phyloP scores from a whole-genome alignment of 2,113 vertebrate species.

The Falcunculus frontatus region DNA sequence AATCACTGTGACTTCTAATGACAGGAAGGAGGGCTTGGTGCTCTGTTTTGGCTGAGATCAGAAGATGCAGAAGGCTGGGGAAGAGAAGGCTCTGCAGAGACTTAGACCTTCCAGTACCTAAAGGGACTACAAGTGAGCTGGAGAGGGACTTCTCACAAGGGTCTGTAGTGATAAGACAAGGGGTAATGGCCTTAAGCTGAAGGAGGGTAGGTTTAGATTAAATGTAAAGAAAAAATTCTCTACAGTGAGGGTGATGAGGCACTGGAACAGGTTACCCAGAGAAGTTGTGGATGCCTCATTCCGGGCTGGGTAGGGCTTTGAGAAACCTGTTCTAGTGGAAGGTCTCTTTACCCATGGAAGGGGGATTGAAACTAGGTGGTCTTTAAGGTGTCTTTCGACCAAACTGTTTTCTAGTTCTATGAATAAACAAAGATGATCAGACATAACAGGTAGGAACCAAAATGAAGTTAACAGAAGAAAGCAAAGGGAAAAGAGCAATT shows the following conservation, averaged over 20 bases:
- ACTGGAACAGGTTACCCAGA: background rate
- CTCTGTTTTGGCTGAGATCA: background rate
- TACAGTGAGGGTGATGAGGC: background rate
- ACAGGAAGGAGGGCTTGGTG: background rate
- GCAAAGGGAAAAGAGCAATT: background rate
- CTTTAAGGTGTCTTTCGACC: background rate
- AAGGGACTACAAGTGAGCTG: background rate
- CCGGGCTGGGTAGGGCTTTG: background rate
- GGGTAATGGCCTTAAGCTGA: background rate
- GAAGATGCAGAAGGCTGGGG: background rate
- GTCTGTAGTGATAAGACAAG: background rate
- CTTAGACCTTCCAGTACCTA: background rate
- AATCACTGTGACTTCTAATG: background rate
- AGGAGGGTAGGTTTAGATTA: background rate
- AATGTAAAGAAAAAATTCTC: background rate
- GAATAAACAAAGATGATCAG: background rate
- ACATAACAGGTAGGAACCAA: background rate
- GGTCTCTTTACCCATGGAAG: background rate
- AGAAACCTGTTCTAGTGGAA: background rate
- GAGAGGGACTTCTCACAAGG: background rate
- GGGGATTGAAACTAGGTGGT: background rate
- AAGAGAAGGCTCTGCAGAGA: background rate
- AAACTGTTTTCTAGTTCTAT: background rate
- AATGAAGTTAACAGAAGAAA: background rate
- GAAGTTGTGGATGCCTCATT: background rate